phyloP scores from a whole-genome alignment of 2,797 vertebrate species.

The Periparus ater region DNA sequence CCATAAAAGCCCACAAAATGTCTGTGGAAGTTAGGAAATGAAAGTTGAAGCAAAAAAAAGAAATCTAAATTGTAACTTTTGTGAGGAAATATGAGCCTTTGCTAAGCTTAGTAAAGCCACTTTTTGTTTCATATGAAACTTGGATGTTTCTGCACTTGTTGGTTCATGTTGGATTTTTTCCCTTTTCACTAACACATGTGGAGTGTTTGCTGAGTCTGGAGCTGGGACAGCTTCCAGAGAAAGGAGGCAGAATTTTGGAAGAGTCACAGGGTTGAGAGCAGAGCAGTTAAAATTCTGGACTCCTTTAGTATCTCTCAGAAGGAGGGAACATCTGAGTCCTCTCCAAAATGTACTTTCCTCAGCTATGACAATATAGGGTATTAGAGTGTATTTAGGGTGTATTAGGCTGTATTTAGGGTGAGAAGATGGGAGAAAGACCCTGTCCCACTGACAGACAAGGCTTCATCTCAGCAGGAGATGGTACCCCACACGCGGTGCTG shows the following conservation, averaged over 20 bases:
- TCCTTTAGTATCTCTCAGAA: background rate
- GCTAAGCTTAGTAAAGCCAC: background rate
- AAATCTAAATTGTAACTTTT: accelerated
- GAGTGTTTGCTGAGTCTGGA: background rate
- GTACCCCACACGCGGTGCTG: background rate
- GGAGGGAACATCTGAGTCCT: background rate
- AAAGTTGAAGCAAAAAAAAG: background rate
- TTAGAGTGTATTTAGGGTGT: too few species aligned
- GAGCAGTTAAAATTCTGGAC: background rate
- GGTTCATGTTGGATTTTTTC: background rate
- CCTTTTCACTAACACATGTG: background rate
- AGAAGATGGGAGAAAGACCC: background rate
- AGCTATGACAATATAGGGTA: background rate
- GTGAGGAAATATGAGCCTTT: background rate
- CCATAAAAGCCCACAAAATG: background rate
- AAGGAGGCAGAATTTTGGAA: background rate
- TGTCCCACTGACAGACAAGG: background rate
- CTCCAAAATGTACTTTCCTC: background rate
- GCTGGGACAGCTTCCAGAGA: background rate
- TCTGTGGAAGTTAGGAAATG: background rate
- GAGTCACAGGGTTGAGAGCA: background rate
- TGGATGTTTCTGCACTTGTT: background rate
- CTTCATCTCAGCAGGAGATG: background rate
- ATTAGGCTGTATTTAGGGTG: background rate
- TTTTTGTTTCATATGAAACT: background rate